Evolutionary conservation across 2,113 vertebrate genomes (phyloP).

Genomic region (Centropus bengalensis): DNA sequence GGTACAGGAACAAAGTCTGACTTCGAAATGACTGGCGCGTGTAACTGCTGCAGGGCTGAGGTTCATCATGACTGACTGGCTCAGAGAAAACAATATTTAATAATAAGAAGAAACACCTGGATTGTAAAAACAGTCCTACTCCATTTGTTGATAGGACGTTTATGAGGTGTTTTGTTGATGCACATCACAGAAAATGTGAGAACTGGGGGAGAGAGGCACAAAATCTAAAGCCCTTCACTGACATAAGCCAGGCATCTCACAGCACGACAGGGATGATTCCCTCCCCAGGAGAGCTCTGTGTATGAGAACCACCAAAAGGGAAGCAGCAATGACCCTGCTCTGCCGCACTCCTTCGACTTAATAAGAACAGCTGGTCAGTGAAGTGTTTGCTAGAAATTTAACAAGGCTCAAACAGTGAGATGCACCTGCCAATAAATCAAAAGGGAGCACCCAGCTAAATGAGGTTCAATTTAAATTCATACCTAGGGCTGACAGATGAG

Average conservation of each 20-base stretch:
- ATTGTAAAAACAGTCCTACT: neutral
- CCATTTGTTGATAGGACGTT: slow-evolving; percentile 1
- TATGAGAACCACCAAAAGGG: slow-evolving; percentile 31
- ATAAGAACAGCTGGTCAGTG: slow-evolving; percentile 81
- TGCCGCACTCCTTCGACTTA: slow-evolving; percentile 55
- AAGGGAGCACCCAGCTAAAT: slow-evolving; percentile 69
- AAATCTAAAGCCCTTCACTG: slow-evolving; percentile 16
- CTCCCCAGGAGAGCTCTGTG: neutral
- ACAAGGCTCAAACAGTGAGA: slow-evolving; percentile 76
- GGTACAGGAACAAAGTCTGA: slow-evolving; percentile 8
- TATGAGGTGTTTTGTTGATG: slow-evolving; percentile 40
- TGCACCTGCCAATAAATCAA: slow-evolving; percentile 76
- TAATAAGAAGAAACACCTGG: neutral
- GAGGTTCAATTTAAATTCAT: slow-evolving; percentile 74
- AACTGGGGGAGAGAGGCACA: neutral
- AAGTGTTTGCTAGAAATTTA: slow-evolving; percentile 78
- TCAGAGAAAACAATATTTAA: neutral
- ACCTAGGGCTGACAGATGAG: slow-evolving; percentile 53
- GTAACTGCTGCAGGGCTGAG: neutral
- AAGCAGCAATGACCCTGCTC: slow-evolving; percentile 59
- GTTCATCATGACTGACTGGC: neutral
- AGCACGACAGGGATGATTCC: neutral
- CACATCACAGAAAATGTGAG: neutral
- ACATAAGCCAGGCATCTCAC: slow-evolving; percentile 21
- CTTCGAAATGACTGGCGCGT: neutral